Evolutionary conservation across 2,888 invertebrate genomes (phyloP), one percentile per base, ranked within the genome.

Genomic region (Ecliptopera silaceata): DNA sequence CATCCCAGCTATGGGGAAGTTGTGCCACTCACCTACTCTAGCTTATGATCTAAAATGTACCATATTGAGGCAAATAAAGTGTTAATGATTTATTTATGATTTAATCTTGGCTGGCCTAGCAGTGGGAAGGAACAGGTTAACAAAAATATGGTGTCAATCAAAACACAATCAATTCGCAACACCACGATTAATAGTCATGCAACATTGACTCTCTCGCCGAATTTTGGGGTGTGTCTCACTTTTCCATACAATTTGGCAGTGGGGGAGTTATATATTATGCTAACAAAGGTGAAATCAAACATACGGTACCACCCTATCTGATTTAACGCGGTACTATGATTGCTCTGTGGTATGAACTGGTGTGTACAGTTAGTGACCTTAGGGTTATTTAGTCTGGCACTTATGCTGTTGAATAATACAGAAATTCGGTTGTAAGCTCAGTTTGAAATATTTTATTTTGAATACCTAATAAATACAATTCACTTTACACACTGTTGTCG

Each of bases 261-360:
- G 51, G 38, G 64, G 71, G 63, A 60, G 50, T 57, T 45, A 58
- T 38, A n/a, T n/a, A n/a, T 32, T 12, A 45, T 11, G 39, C 18
- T 31, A 59, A 71, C 68, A 69, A 69, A 62, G 64, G 66, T 57
- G 51, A 69, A 69, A 73, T 70, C 69, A 66, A 67, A 71, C 71
- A 68, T 68, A 62, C 56, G 49, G 47, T 42, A 50, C 22, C 59
- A 60, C 63, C 70, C 70, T 69, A 59, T 64, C 42, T 38, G 56
- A 49, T 55, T 61, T 59, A 61, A 39, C 17, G 52, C 41, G 61
- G 59, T 63, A 64, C 52, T 61, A 18, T 26, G n/a, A n/a, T n/a
- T n/a, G 11, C 43, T 12, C 17, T 38, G 18, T 32, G 31, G 39
- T 38, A 12, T 36, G 13, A n/a, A n/a, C n/a, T n/a, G 12, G 32